Evolutionary conservation across 2,113 vertebrate genomes (phyloP).

Genomic region (Myxocyprinus asiaticus): DNA sequence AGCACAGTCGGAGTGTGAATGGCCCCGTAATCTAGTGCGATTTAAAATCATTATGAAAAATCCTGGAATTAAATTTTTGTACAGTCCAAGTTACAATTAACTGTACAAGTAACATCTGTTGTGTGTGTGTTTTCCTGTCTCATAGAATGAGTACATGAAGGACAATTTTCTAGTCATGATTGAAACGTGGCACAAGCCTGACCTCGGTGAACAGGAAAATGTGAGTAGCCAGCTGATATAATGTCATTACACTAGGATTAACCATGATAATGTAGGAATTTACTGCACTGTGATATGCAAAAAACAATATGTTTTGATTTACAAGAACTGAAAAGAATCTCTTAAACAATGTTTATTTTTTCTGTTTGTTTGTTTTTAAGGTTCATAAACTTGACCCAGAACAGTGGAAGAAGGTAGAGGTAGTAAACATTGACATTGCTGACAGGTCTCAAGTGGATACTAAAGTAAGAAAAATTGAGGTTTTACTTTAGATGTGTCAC

Average conservation of each 20-base stretch:
- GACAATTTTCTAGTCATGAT: conserved; percentile 93
- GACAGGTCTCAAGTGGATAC: conserved; percentile 78
- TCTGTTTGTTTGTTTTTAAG: conserved; percentile 64
- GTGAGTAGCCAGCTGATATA: conserved; percentile 75
- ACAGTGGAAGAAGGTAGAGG: conserved; percentile 79
- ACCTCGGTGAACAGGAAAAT: conserved; percentile 88
- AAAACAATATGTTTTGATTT: not conserved
- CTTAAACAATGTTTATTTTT: not conserved
- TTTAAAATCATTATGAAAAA: too few relatives aligned
- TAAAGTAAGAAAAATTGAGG: conserved; percentile 75
- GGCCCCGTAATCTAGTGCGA: too few relatives aligned
- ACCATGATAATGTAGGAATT: not conserved
- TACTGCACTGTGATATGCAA: not conserved
- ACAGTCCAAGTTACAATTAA: too few relatives aligned
- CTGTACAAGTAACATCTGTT: not conserved
- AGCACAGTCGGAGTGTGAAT: too few relatives aligned
- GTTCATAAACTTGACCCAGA: conserved; percentile 86
- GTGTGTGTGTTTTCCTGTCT: conserved; percentile 15
- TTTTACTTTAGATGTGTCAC: not conserved
- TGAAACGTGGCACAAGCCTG: conserved; percentile 97
- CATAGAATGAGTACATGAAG: conserved; percentile 92
- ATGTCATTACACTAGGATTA: not conserved
- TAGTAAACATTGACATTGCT: conserved; percentile 89
- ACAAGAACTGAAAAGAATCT: not conserved
- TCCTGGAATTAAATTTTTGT: too few relatives aligned